Conservation (phyloP, 1,140 invertebrate species). For the Zaprionus camerounensis region DNA sequence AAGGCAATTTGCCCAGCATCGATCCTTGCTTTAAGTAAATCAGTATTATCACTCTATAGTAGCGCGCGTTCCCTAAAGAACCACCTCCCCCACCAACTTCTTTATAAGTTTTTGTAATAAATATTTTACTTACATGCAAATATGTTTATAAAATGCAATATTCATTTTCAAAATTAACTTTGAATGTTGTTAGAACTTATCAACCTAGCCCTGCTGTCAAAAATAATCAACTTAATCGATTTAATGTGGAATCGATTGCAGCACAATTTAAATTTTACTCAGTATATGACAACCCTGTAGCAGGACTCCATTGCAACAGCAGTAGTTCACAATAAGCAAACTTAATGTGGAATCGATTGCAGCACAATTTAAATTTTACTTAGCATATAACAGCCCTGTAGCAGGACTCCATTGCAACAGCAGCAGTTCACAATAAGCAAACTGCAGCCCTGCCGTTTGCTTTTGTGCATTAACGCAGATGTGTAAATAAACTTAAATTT, state of each 20-base stretch:
- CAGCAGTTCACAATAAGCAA: no score
- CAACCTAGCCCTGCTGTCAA: not conserved
- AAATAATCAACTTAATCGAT: no score
- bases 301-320: no score
- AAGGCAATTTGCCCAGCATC: constrained; percentile 58
- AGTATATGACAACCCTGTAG: no score
- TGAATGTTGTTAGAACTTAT: not conserved
- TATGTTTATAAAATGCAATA: not conserved
- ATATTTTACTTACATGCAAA: not conserved
- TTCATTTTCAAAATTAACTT: not conserved
- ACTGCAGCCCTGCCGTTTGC: no score
- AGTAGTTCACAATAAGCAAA: no score
- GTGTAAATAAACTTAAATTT: not conserved
- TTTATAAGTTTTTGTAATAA: not conserved
- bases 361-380: no score
- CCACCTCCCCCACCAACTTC: not conserved
- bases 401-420: no score
- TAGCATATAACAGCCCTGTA: no score
- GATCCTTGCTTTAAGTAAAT: constrained; percentile 60
- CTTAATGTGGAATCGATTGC: no score
- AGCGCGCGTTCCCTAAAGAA: not conserved
- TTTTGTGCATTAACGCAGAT: not conserved
- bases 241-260: no score
- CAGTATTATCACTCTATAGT: not conserved
- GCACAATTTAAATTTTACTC: no score